A percentile compares a stretch with the other conserved stretches of the same genome.
phyloP scores from a whole-genome alignment of 2,113 vertebrate species.

The Stegostoma tigrinum region DNA sequence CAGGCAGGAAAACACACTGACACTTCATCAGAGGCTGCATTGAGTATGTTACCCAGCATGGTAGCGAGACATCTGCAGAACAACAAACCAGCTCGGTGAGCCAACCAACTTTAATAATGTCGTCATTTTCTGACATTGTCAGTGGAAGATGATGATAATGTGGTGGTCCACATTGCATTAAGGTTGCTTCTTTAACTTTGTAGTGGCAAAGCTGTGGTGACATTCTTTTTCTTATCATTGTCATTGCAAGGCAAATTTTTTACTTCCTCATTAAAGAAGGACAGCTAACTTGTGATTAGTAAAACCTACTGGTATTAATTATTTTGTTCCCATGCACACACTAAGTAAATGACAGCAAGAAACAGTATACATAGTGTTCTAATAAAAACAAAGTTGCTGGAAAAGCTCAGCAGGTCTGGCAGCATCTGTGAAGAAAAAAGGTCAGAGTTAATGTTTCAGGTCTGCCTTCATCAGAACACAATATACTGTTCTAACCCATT shows the following conservation, averaged over 20 bases:
- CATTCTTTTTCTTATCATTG: neutral
- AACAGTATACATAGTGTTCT: neutral
- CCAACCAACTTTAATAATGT: too few relatives aligned
- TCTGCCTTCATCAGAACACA: too few relatives aligned
- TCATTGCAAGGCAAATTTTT: neutral
- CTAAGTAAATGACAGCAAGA: neutral
- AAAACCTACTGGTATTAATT: neutral
- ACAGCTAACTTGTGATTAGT: neutral
- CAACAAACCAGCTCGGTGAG: too few relatives aligned
- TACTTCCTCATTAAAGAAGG: neutral
- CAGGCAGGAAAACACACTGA: too few relatives aligned
- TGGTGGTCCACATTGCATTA: neutral
- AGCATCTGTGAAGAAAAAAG: too few relatives aligned
- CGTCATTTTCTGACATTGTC: neutral
- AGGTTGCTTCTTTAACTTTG: neutral
- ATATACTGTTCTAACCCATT: neutral
- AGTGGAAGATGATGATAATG: neutral
- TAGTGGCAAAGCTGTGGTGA: neutral
- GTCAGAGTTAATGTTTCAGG: too few relatives aligned
- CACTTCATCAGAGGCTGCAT: too few relatives aligned
- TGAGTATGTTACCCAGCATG: too few relatives aligned
- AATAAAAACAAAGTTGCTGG: too few relatives aligned
- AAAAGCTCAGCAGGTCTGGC: too few relatives aligned
- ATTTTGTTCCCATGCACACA: neutral
- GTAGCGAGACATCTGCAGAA: too few relatives aligned